Evolutionary conservation across 1,140 invertebrate species (phyloP).

Genomic region (Trichoplusia ni): DNA sequence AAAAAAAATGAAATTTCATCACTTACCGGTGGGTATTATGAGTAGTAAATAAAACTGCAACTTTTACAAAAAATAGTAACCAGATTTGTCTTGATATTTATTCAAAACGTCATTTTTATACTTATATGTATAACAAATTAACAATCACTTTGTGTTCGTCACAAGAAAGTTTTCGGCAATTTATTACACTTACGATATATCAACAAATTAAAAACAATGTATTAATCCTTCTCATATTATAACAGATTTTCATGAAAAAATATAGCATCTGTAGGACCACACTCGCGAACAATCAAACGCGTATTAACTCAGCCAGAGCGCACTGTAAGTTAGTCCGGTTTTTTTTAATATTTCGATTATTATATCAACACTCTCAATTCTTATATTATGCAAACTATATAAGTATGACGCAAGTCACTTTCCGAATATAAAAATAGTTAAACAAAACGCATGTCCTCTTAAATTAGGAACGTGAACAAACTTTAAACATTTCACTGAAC

Average conservation of each 20-base stretch:
- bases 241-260: conserved; percentile 21
- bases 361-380: conserved; percentile 3
- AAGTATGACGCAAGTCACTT: neutral
- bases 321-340: neutral
- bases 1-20: too few species aligned
- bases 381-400: conserved; percentile 14
- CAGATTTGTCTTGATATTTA: conserved; percentile 26
- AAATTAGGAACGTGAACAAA: neutral
- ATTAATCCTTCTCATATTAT: conserved; percentile 4
- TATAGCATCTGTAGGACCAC: conserved; percentile 15
- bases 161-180: neutral
- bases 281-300: conserved; percentile 2
- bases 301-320: neutral
- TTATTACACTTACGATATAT: conserved; percentile 6
- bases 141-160: conserved; percentile 4
- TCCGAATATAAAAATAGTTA: conserved; percentile 7
- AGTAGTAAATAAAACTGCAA: conserved; percentile 16
- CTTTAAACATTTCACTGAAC: neutral
- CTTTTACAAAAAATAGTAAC: conserved; percentile 24
- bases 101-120: neutral
- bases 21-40: too few species aligned
- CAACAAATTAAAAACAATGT: neutral
- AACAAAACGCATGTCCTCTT: neutral
- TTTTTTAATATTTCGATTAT: neutral
- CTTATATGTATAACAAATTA: conserved; percentile 6